Conservation (phyloP, 2,113 vertebrate species). For the Ochotona curzoniae region DNA sequence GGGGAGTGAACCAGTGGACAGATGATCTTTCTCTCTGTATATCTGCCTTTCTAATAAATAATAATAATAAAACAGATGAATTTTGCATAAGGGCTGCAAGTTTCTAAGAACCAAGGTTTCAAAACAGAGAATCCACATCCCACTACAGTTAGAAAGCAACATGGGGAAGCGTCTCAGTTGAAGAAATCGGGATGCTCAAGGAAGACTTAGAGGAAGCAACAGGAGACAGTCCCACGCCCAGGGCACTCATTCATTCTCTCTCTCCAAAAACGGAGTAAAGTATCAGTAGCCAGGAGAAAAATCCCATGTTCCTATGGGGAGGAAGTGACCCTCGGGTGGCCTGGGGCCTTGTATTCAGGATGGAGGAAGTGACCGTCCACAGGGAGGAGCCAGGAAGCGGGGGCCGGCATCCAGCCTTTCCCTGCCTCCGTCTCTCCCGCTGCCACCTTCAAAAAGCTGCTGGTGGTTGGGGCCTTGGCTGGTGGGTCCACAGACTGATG, state of each 20-base stretch:
- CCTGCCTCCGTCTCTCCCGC: neutral
- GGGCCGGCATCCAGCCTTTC: slow-evolving; percentile 48
- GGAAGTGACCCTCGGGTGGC: slow-evolving; percentile 75
- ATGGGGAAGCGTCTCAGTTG: neutral
- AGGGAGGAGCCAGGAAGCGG: slow-evolving; percentile 74
- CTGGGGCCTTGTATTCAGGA: slow-evolving; percentile 74
- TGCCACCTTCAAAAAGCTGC: slow-evolving; percentile 44
- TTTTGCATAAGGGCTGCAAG: neutral
- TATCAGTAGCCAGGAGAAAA: slow-evolving; percentile 7
- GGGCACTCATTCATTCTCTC: neutral
- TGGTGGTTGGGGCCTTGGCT: neutral
- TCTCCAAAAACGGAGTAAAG: slow-evolving; percentile 37
- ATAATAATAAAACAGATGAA: too few relatives aligned
- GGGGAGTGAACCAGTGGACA: too few relatives aligned
- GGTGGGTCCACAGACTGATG: too few relatives aligned
- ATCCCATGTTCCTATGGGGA: slow-evolving; percentile 56
- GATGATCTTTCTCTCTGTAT: too few relatives aligned
- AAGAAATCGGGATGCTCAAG: slow-evolving; percentile 25
- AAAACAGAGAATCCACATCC: neutral
- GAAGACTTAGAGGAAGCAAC: neutral
- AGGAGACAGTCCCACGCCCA: neutral
- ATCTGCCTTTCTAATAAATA: too few relatives aligned
- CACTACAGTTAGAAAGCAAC: neutral
- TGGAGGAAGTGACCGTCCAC: slow-evolving; percentile 79
- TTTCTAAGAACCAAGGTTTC: slow-evolving; percentile 40